Evolutionary conservation across 2,888 invertebrate genomes (phyloP).

Genomic region (Xestia ashworthii): DNA sequence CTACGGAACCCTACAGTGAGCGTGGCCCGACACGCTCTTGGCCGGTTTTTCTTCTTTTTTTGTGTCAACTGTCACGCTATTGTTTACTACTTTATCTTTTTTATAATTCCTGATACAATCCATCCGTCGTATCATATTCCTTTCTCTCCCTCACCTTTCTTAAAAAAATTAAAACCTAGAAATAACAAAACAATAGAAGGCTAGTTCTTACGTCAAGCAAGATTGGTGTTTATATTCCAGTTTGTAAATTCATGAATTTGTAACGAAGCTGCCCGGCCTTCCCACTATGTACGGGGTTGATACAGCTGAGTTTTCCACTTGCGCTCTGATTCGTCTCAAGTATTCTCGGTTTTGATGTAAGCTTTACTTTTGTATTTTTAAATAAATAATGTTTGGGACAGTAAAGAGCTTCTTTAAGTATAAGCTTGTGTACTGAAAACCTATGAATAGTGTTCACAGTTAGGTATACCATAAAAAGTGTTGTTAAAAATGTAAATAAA

Average conservation of each 20-base stretch:
- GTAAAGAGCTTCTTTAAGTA: not conserved
- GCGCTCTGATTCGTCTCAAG: constrained; percentile 30
- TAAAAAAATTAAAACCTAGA: not conserved
- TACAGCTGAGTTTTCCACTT: constrained; percentile 36
- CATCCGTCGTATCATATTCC: not conserved
- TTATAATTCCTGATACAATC: not conserved
- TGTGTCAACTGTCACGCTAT: too few relatives aligned
- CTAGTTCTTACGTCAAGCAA: constrained; percentile 1
- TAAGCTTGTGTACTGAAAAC: not conserved
- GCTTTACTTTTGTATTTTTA: not conserved
- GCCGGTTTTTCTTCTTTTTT: too few relatives aligned
- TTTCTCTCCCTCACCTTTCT: not conserved
- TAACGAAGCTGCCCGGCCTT: constrained; percentile 34
- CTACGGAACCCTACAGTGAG: too few relatives aligned
- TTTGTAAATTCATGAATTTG: constrained; percentile 41
- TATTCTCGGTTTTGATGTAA: not conserved
- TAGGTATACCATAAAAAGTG: too few relatives aligned
- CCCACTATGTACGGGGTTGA: constrained; percentile 12
- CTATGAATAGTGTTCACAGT: not conserved
- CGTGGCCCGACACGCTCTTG: too few relatives aligned
- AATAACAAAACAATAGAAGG: not conserved
- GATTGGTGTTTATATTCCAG: constrained; percentile 11
- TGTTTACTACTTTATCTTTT: too few relatives aligned
- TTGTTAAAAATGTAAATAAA: too few relatives aligned
- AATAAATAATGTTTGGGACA: not conserved